A percentile compares a stretch with the other conserved stretches of the same genome.
These are phyloP conservation scores for Adela reaumurella DNA, from an alignment of 2,888 invertebrate genomes.

Conservation along the genomic window DNA sequence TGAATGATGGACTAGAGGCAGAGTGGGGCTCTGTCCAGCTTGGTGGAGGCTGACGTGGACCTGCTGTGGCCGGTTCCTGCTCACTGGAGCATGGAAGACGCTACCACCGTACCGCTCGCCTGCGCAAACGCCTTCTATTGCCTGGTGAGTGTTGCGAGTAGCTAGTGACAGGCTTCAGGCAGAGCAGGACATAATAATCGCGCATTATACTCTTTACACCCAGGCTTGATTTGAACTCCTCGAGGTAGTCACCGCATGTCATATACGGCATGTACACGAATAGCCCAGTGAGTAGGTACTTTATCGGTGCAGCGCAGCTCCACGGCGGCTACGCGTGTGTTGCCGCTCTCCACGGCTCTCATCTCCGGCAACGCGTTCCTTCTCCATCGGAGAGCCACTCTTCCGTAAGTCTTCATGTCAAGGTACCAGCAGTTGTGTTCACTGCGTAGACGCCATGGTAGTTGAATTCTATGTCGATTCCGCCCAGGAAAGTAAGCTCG, in stretches of 20 bases:
- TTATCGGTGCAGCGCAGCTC: background rate
- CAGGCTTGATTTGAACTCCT: background rate
- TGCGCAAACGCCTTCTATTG: no score
- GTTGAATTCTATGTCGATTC: background rate
- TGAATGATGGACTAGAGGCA: no score
- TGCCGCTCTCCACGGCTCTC: background rate
- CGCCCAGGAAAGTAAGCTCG: conserved; percentile 1
- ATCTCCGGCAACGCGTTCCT: background rate
- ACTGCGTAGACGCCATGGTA: conserved; percentile 2
- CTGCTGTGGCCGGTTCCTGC: no score
- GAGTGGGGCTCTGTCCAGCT: no score
- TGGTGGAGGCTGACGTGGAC: no score
- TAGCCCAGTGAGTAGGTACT: background rate
- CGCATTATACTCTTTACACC: background rate
- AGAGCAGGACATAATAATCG: background rate
- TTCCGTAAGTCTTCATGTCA: background rate
- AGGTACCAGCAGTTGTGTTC: background rate
- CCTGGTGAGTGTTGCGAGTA: no score
- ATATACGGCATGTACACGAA: background rate
- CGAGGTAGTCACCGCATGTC: background rate
- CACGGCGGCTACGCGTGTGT: background rate
- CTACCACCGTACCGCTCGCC: no score
- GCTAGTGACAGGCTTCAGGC: no score
- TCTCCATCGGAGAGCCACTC: background rate
- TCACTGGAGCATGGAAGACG: no score